Evolutionary conservation across 2,113 vertebrate genomes (phyloP), one percentile per base, ranked within the genome.

Genomic region (Myodes glareolus): DNA sequence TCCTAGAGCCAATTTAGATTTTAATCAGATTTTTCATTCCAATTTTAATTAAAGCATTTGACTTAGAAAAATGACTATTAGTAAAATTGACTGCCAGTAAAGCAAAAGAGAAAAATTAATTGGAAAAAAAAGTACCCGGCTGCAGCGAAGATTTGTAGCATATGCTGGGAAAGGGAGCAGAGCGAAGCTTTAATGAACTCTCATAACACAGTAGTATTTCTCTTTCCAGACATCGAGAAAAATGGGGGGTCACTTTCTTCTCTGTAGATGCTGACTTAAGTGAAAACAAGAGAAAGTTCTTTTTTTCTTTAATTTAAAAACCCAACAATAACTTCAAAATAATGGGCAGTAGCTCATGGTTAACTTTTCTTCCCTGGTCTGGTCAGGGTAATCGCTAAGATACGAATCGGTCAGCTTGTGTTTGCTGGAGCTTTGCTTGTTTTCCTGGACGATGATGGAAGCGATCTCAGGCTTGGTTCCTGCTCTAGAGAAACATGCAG

Each of bases 1-100:
- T 98, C 47, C 81, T 76, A 96, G 88, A 94, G 95, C 91, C 92
- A 98, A 91, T 98, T 98, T 97, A 98, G 96, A 98, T 97, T 98
- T 96, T 95, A 97, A 97, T 98, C 95, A 98, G 73, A 95, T 97
- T 98, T 97, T 93, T 98, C 97, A 98, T 97, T 98, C 90, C 96
- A 94, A 97, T 96, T 98, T 98, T 85, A 98, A 98, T 98, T 98
- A 98, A 97, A 97, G 97, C 77, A 78, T 80, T 97, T 94, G 98
- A 97, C 97, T 96, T 94, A 80, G 97, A 6, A 90, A 94, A 94
- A 98, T 96, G 23, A 21, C 39, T 82, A 77, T 94, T 78, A 95
- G 95, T 90, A 95, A 97, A 97, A 91, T 55, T 75, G 88, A 96
- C 94, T 91, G 90, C 47, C 76, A 92, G n/a, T 55, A 88, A 97